Base-by-base conservation (phyloP, 1,140 invertebrate genomes). In the Yoshiicerus persimilis region DNA sequence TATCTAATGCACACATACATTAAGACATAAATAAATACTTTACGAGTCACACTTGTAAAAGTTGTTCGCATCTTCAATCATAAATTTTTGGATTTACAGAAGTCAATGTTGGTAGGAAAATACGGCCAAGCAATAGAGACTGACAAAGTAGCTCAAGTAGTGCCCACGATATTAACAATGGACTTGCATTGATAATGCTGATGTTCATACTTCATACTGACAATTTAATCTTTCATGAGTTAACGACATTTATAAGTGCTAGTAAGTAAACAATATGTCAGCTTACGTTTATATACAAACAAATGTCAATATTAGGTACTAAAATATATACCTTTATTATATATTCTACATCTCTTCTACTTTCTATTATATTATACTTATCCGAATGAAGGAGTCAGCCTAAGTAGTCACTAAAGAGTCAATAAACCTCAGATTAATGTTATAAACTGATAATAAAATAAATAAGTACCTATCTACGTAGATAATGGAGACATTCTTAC, bases 111-210 rank as follows among this genome's bases (percentile, higher is more conserved):
- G 75, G 75, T 80, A 80, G 75, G 32, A 80, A 80, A 80, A 80
- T 80, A 36, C 75, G 75, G 75, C 75, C 75, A 80, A 80, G 75
- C 75, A 80, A 80, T 80, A 80, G 75, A 80, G 75, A 80, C 75
- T 80, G 75, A 80, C 75, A 80, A 80, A 80, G 30, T 80, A 80
- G 75, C 75, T 80, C 75, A 80, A 80, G 32, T 80, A 80, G 75
- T 80, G 75, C 75, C 75, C 75, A 80, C 30, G 34, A 34, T 32
- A 20, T 36, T 80, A 80, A 36, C 30, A n/a, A 80, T 80, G 75
- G 32, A 80, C 75, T 38, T 80, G 75, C 75, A 36, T 70, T 70
- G 64, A 70, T 27, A n/a, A 80, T 23, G 34, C 32, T 38, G 34
- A 34, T 80, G 75, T 80, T 80, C 32, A 80, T 80, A 27, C n/a